Evolutionary conservation across 2,113 vertebrate genomes (phyloP).

Genomic region (Odobenus rosmarus): DNA sequence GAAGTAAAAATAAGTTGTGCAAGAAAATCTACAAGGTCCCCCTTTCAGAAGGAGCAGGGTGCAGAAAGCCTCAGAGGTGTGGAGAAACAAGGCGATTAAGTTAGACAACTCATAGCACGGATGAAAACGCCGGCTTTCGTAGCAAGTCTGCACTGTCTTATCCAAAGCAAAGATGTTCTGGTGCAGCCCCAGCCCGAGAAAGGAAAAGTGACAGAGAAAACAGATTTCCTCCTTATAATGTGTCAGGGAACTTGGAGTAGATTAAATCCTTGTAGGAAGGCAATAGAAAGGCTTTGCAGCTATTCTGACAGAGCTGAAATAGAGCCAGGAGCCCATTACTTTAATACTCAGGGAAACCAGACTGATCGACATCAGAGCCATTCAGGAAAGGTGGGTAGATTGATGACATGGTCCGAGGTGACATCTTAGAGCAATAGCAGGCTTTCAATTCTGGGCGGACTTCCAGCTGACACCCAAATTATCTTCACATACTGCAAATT

Average conservation of each 20-base stretch:
- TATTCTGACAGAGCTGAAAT: slow-evolving; percentile 76
- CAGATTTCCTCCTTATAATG: slow-evolving; percentile 76
- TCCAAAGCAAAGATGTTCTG: slow-evolving; percentile 76
- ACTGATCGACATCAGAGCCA: slow-evolving; percentile 59
- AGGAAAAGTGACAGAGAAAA: slow-evolving; percentile 79
- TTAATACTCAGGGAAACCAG: slow-evolving; percentile 71
- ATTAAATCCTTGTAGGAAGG: slow-evolving; percentile 78
- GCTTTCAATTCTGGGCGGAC: slow-evolving; percentile 66
- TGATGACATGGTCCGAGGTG: slow-evolving; percentile 71
- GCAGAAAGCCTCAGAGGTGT: not conserved
- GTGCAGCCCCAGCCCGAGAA: slow-evolving; percentile 61
- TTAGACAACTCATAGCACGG: slow-evolving; percentile 44
- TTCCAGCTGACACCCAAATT: slow-evolving; percentile 67
- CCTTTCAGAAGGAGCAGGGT: not conserved
- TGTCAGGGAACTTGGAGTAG: slow-evolving; percentile 77
- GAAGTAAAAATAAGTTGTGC: not conserved
- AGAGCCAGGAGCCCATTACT: slow-evolving; percentile 74
- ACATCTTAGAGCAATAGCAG: slow-evolving; percentile 55
- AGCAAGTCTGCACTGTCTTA: slow-evolving; percentile 48
- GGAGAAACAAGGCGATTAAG: slow-evolving; percentile 59
- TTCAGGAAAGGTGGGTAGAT: slow-evolving; percentile 69
- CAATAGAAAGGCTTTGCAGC: slow-evolving; percentile 64
- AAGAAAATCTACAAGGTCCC: not conserved
- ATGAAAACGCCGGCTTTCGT: slow-evolving; percentile 62
- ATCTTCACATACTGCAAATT: not conserved